phyloP scores from a whole-genome alignment of 2,113 vertebrate species.

The Dermatemys mawii region DNA sequence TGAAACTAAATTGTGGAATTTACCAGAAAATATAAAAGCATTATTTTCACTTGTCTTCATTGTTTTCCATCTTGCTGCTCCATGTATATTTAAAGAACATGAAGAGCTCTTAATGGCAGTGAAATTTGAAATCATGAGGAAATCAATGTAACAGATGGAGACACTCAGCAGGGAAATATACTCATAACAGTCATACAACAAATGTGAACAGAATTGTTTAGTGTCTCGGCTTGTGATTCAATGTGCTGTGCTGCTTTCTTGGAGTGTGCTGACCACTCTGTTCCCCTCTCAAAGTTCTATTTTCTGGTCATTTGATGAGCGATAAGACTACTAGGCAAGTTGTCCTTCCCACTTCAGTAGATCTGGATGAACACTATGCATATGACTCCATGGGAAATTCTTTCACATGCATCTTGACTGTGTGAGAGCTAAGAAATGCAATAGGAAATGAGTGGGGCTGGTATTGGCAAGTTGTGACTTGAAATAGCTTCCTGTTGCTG shows the following conservation, averaged over 20 bases:
- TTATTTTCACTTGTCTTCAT: rapidly evolving
- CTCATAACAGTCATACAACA: no score
- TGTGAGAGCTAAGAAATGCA: rapidly evolving
- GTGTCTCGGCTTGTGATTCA: rapidly evolving
- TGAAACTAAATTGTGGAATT: background rate
- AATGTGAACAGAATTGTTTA: background rate
- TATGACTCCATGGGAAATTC: rapidly evolving
- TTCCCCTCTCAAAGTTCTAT: rapidly evolving
- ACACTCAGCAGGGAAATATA: background rate
- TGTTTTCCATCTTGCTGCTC: rapidly evolving
- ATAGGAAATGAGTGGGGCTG: background rate
- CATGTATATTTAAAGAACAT: rapidly evolving
- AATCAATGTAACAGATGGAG: background rate
- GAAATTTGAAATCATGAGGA: background rate
- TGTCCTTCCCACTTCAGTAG: rapidly evolving
- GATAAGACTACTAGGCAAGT: background rate
- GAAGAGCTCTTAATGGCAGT: no score
- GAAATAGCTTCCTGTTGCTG: background rate
- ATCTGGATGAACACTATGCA: rapidly evolving
- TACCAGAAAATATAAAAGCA: rapidly evolving
- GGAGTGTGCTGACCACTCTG: background rate
- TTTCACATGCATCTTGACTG: background rate
- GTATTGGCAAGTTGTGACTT: background rate
- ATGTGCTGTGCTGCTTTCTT: rapidly evolving
- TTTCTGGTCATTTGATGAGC: background rate